Evolutionary conservation across 1,140 invertebrate species (phyloP).

Genomic region (Drosophila pectinifera): DNA sequence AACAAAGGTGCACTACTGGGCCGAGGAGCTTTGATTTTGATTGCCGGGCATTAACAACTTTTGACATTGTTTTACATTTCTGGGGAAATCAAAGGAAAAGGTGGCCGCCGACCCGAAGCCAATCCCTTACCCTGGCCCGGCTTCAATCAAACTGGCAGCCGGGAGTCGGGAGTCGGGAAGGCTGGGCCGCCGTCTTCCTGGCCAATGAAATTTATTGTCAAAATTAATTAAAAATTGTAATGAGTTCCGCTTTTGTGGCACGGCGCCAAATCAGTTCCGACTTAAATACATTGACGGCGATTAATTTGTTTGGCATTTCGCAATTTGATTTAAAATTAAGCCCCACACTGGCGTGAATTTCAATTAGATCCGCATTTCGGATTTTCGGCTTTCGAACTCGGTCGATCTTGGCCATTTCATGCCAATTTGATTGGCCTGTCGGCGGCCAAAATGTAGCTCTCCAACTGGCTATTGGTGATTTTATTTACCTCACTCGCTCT

Average conservation of each 20-base stretch:
- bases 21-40: conserved; percentile 44
- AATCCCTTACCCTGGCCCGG: conserved; percentile 36
- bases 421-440: conserved; percentile 78
- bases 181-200: neutral
- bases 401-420: conserved; percentile 55
- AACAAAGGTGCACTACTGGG: conserved; percentile 59
- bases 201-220: conserved; percentile 70
- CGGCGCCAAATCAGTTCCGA: conserved; percentile 37
- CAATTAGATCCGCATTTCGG: conserved; percentile 61
- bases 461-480: conserved; percentile 42
- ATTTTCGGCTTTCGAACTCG: conserved; percentile 21
- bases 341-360: conserved; percentile 65
- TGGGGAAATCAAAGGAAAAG: conserved; percentile 71
- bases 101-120: conserved; percentile 28
- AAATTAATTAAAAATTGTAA: conserved; percentile 83
- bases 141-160: conserved; percentile 75
- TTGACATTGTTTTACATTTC: conserved; percentile 80
- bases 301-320: conserved; percentile 74
- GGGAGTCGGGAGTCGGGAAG: conserved; percentile 1
- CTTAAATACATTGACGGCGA: conserved; percentile 66
- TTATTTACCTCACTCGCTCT: conserved; percentile 41
- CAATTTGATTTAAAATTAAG: conserved; percentile 75
- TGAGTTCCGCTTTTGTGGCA: conserved; percentile 43
- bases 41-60: conserved; percentile 75
- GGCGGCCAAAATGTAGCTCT: conserved; percentile 31